Percentiles rank a stretch among this genome's conserved stretches.
These are phyloP conservation scores for Pocillopora damicornis DNA, from an alignment of 64 coral and sea anemone species.

Conservation along the genomic window DNA sequence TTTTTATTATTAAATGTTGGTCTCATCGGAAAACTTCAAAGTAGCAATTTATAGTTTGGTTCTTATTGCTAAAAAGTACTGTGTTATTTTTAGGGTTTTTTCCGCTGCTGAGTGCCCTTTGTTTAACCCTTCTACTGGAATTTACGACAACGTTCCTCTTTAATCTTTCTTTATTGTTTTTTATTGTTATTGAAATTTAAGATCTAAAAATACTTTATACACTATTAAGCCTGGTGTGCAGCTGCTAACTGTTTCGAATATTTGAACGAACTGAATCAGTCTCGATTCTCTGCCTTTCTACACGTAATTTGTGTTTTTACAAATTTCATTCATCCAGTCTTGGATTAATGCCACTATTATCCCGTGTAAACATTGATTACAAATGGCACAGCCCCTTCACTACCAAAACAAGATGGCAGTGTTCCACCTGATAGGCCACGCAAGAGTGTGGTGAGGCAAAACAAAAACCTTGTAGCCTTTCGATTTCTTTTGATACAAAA, in stretches of 20 bases:
- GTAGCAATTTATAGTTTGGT: too few species aligned
- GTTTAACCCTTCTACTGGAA: neutral
- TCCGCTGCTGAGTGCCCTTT: neutral
- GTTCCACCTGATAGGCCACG: neutral
- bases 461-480: neutral
- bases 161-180: neutral
- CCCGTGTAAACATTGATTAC: constrained; percentile 11
- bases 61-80: neutral
- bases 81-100: neutral
- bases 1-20: too few species aligned
- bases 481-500: neutral
- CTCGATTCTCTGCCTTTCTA: neutral
- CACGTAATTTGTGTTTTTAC: neutral
- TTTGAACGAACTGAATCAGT: neutral
- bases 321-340: constrained; percentile 1
- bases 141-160: neutral
- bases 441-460: neutral
- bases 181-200: neutral
- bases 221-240: neutral
- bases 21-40: too few species aligned
- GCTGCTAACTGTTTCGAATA: neutral
- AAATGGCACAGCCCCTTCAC: constrained; percentile 3
- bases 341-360: constrained; percentile 44
- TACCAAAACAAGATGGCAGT: constrained; percentile 6
- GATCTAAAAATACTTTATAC: neutral